Percentiles rank a stretch among this genome's conserved stretches.
These are phyloP conservation scores for Linnaemya tessellans DNA, from an alignment of 2,888 invertebrate species.

Conservation along the genomic window DNA sequence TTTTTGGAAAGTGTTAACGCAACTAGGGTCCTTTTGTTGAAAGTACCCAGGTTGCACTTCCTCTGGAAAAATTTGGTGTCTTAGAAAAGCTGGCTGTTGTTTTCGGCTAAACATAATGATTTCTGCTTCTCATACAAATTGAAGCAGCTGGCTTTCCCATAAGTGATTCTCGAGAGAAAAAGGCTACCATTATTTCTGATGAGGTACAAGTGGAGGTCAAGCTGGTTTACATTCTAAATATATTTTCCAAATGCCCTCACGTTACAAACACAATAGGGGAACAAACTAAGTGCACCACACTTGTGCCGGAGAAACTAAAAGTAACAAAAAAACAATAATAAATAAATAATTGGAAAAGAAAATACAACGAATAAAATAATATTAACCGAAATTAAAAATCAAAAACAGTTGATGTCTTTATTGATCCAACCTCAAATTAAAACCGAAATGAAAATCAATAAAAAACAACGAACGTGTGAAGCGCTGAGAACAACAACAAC, in stretches of 20 bases:
- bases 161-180: no score
- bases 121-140: no score
- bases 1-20: no score
- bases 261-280: neutral
- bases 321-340: neutral
- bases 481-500: neutral
- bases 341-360: slow-evolving; percentile 25
- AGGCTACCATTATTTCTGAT: no score
- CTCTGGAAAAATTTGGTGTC: no score
- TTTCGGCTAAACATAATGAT: no score
- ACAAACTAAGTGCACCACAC: neutral
- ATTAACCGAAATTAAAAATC: slow-evolving; percentile 15
- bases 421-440: slow-evolving; percentile 34
- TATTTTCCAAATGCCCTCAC: neutral
- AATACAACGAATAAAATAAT: slow-evolving; percentile 3
- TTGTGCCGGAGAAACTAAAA: neutral
- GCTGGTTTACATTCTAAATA: neutral
- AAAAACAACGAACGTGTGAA: slow-evolving; percentile 55
- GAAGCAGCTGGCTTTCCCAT: no score
- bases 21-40: no score
- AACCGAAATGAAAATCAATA: slow-evolving; percentile 55
- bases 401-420: slow-evolving; percentile 55
- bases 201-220: neutral
- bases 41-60: no score
- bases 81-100: no score